Conservation (phyloP, 1,140 invertebrate species). For the Eurosta solidaginis region DNA sequence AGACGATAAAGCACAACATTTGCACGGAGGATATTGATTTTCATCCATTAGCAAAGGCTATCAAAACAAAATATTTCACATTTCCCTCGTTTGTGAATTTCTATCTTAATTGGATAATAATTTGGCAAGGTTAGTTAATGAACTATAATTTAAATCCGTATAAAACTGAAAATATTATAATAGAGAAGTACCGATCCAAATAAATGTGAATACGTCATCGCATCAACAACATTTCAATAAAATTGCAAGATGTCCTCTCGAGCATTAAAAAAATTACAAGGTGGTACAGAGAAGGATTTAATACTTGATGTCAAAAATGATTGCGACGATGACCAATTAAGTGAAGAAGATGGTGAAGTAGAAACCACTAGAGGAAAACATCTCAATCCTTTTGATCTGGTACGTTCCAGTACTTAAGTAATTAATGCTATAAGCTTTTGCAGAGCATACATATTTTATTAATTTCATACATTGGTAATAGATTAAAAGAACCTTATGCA, state of each 20-base stretch:
- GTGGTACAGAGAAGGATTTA: conserved; percentile 60
- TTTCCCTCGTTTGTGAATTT: not conserved
- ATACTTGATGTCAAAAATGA: conserved; percentile 45
- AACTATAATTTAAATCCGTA: not conserved
- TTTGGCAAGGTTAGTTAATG: too few species aligned
- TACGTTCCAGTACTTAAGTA: conserved; percentile 50
- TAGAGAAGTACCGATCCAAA: not conserved
- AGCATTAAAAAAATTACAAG: conserved; percentile 68
- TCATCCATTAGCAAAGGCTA: not conserved
- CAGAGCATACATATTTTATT: too few species aligned
- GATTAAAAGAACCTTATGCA: too few species aligned
- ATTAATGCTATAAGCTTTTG: not conserved
- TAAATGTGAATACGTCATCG: not conserved
- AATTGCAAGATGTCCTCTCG: conserved; percentile 65
- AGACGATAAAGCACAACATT: not conserved
- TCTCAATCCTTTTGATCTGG: conserved; percentile 70
- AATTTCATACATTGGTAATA: not conserved
- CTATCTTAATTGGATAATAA: too few species aligned
- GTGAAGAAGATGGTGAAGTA: conserved; percentile 58
- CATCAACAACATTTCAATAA: not conserved
- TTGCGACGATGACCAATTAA: conserved; percentile 38
- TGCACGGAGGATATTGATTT: not conserved
- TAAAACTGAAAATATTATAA: not conserved
- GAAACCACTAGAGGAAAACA: conserved; percentile 61
- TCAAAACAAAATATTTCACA: conserved; percentile 1